A percentile compares a stretch with the other conserved stretches of the same genome.
Conservation (phyloP, 2,888 invertebrate species). For the Dryobota labecula region DNA sequence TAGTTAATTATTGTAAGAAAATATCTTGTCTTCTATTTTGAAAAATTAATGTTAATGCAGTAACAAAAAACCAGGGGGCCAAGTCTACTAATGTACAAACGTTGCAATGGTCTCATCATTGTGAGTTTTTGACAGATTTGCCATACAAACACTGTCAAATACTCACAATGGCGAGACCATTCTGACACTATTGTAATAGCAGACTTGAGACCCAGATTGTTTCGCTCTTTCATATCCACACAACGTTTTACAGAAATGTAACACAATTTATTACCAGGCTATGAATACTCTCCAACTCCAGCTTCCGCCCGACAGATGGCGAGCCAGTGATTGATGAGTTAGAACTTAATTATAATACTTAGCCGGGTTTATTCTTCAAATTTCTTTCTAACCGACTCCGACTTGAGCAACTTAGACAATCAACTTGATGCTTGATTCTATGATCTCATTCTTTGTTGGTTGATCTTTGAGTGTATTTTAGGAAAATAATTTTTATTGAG, state of each 20-base stretch:
- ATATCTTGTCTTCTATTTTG: background rate
- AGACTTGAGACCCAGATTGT: too few species aligned
- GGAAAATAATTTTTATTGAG: too few species aligned
- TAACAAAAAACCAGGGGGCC: background rate
- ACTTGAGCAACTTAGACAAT: conserved; percentile 65
- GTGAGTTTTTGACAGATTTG: too few species aligned
- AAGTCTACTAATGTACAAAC: too few species aligned
- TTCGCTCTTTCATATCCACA: background rate
- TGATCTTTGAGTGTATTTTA: conserved; percentile 13
- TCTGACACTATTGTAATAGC: too few species aligned
- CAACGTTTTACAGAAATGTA: background rate
- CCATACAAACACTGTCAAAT: too few species aligned
- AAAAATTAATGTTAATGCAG: background rate
- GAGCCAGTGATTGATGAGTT: conserved; percentile 82
- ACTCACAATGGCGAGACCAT: too few species aligned
- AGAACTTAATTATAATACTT: conserved; percentile 84
- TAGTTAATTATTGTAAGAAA: background rate
- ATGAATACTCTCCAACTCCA: conserved; percentile 63
- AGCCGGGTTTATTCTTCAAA: conserved; percentile 71
- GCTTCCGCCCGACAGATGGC: conserved; percentile 79
- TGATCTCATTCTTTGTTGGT: conserved; percentile 25
- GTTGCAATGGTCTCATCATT: too few species aligned
- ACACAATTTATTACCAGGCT: conserved; percentile 54
- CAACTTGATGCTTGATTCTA: conserved; percentile 45
- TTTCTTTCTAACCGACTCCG: conserved; percentile 65